Evolutionary conservation across 2,113 vertebrate species (phyloP).

Genomic region (Cinclus mexicanus): DNA sequence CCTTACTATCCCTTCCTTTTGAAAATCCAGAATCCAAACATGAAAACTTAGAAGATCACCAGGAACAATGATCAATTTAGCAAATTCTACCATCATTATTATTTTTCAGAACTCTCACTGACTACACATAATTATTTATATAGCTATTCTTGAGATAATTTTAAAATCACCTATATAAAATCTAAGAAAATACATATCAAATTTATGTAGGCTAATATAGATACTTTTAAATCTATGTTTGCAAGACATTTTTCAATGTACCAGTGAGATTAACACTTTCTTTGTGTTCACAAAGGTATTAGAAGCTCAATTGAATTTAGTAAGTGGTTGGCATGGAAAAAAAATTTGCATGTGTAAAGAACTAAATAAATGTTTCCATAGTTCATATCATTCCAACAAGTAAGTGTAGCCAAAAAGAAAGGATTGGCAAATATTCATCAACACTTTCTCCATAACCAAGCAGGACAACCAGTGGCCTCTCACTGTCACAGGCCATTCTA

Average conservation of each 20-base stretch:
- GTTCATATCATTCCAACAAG: background rate
- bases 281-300: background rate
- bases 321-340: background rate
- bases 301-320: background rate
- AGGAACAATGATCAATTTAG: background rate
- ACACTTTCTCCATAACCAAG: background rate
- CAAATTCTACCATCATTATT: background rate
- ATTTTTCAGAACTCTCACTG: background rate
- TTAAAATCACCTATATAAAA: background rate
- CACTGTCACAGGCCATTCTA: background rate
- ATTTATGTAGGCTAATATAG: background rate
- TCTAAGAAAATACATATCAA: background rate
- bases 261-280: background rate
- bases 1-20: background rate
- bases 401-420: background rate
- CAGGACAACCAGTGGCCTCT: background rate
- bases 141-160: background rate
- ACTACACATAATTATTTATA: background rate
- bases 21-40: background rate
- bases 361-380: background rate
- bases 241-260: background rate
- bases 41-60: background rate
- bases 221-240: background rate
- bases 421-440: background rate
- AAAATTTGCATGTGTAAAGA: background rate